phyloP scores from a whole-genome alignment of 2,797 vertebrate genomes.

The Poeciliopsis infans region DNA sequence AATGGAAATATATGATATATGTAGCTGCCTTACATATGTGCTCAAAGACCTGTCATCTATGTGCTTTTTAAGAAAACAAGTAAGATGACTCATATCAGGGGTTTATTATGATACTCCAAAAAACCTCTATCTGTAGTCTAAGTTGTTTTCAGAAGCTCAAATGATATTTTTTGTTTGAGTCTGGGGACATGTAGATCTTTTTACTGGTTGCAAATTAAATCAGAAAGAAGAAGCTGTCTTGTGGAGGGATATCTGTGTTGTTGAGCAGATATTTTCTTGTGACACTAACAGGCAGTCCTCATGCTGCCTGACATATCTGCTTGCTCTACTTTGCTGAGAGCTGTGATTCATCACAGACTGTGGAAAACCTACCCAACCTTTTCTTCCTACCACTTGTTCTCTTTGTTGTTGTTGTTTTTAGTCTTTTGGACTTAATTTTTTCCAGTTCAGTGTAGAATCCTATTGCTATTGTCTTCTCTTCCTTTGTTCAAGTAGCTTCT shows the following conservation, averaged over 20 bases:
- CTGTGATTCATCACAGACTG: constrained; percentile 76
- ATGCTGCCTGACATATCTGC: constrained; percentile 73
- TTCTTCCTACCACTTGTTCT: constrained; percentile 52
- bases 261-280: constrained; percentile 68
- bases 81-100: constrained; percentile 2
- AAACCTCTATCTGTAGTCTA: constrained; percentile 4
- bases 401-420: constrained; percentile 2
- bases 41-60: not conserved
- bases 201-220: constrained; percentile 47
- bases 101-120: constrained; percentile 19
- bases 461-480: constrained; percentile 34
- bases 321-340: constrained; percentile 74
- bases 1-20: not conserved
- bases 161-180: constrained; percentile 9
- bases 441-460: constrained; percentile 26
- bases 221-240: constrained; percentile 41
- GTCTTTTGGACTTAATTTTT: constrained; percentile 14
- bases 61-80: constrained; percentile 11
- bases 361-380: constrained; percentile 65
- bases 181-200: constrained; percentile 11
- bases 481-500: constrained; percentile 20
- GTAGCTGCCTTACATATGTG: not conserved
- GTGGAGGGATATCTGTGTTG: constrained; percentile 54
- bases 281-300: constrained; percentile 70
- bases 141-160: constrained; percentile 16